Evolutionary conservation across 2,888 invertebrate genomes (phyloP).

Genomic region (Gymnoscelis rufifasciata): DNA sequence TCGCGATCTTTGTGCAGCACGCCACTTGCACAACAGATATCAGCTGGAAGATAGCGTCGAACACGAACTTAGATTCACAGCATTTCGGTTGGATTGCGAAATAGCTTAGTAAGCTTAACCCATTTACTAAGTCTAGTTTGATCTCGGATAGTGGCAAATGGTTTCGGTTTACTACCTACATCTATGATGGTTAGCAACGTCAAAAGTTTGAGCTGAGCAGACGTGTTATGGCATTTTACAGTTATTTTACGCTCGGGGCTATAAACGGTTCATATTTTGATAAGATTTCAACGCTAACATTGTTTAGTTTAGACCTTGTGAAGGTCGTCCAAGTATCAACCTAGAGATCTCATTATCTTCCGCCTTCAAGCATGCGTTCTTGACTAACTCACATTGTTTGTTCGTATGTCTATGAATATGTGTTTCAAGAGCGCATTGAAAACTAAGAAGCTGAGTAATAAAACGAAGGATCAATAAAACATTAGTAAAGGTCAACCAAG

Average conservation of each 20-base stretch:
- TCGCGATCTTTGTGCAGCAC: constrained; percentile 73
- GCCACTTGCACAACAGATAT: constrained; percentile 74
- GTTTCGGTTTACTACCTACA: too few species aligned
- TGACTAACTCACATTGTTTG: too few species aligned
- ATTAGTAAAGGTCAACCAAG: constrained; percentile 28
- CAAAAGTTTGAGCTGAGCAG: too few species aligned
- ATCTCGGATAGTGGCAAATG: too few species aligned
- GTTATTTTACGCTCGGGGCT: too few species aligned
- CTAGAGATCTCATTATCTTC: constrained; percentile 33
- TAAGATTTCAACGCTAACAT: constrained; percentile 12
- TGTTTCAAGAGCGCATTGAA: constrained; percentile 10
- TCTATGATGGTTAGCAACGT: too few species aligned
- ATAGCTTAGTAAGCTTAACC: constrained; percentile 12
- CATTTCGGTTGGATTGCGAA: constrained; percentile 43
- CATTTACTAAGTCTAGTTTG: background rate
- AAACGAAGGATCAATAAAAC: constrained; percentile 31
- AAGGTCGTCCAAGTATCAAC: constrained; percentile 29
- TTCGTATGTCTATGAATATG: constrained; percentile 1
- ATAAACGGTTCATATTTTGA: too few species aligned
- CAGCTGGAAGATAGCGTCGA: constrained; percentile 70
- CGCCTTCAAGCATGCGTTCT: constrained; percentile 12
- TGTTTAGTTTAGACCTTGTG: constrained; percentile 29
- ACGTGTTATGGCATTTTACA: too few species aligned
- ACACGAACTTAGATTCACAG: constrained; percentile 42
- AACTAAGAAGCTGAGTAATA: constrained; percentile 15